Base-by-base conservation (phyloP, 2,797 vertebrate genomes). In the Toxotes lorentzi region DNA sequence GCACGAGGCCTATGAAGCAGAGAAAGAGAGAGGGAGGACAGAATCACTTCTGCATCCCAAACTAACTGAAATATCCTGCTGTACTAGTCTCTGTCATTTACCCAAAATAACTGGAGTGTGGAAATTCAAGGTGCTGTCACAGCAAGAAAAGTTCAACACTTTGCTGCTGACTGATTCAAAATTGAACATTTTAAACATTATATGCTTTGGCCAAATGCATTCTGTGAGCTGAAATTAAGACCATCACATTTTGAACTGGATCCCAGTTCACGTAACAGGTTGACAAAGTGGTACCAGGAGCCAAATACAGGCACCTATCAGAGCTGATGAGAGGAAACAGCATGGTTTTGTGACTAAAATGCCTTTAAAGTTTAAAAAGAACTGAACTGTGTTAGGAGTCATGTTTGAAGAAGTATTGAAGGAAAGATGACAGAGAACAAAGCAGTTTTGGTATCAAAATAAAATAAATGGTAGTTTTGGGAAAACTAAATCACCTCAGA, bases 41-140 rank as follows among this genome's bases (percentile, higher is more conserved):
- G 27, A 62, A 23, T 70, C 27, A 0, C 73, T 79, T 65, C 83
- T 84, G 81, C 79, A 71, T 64, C 88, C 84, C 79, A 86, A 85
- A 82, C 75, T 38, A 57, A 63, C 10, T 4, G 10, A 12, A 32
- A 38, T 10, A 23, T 14, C 30, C 47, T 14, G 23, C 47, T 58
- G 48, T 3, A 1, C 14, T 19, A 11, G 32, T 67, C 72, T 51
- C 70, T 0, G 19, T 63, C 34, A 14, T 61, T n/a, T 58, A 64
- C 43, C 19, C 23, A 69, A 34, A 14, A 73, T 17, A 34, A 54
- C 61, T 30, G 21, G 30, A 61, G 43, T 16, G 10, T 48, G 12
- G 3, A 17, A 75, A 70, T 13, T 17, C 3, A 9, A 23, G 13
- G 13, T 11, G 16, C 23, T 2, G 14, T 8, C 41, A 21, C 60